Conservation (phyloP, 2,797 vertebrate species). For the Cryptoprocta ferox region DNA sequence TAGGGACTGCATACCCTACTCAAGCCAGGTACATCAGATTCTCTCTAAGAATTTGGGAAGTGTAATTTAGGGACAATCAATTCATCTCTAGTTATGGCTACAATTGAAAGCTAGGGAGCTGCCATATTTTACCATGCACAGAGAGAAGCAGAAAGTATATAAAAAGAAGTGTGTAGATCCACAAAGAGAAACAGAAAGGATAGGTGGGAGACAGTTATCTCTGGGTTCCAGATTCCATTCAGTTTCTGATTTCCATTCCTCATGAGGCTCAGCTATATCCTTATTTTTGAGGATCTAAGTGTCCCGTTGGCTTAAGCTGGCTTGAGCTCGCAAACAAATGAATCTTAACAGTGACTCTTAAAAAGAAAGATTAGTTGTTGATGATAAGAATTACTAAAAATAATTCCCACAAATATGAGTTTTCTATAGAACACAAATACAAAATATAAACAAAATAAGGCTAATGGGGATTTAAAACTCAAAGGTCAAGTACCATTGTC, state of each 20-base stretch:
- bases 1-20: background rate
- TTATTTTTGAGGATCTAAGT: background rate
- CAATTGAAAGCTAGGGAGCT: background rate
- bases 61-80: background rate
- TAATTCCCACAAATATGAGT: background rate
- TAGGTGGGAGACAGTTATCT: background rate
- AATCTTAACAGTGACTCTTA: slow-evolving; percentile 28
- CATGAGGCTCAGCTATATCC: background rate
- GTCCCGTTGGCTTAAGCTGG: background rate
- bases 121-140: background rate
- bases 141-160: background rate
- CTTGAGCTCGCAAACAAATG: background rate
- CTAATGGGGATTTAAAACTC: background rate
- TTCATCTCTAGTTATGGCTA: background rate
- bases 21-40: background rate
- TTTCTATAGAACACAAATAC: slow-evolving; percentile 4
- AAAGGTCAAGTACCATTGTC: background rate
- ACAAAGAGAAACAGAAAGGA: background rate
- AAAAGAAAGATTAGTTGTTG: background rate
- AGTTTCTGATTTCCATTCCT: background rate
- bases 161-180: background rate
- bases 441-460: slow-evolving; percentile 1
- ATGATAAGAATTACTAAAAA: slow-evolving; percentile 27
- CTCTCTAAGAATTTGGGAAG: slow-evolving; percentile 28
- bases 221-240: background rate